Evolutionary conservation across 2,888 invertebrate genomes (phyloP).

Genomic region (Cecidostiba fungosa): DNA sequence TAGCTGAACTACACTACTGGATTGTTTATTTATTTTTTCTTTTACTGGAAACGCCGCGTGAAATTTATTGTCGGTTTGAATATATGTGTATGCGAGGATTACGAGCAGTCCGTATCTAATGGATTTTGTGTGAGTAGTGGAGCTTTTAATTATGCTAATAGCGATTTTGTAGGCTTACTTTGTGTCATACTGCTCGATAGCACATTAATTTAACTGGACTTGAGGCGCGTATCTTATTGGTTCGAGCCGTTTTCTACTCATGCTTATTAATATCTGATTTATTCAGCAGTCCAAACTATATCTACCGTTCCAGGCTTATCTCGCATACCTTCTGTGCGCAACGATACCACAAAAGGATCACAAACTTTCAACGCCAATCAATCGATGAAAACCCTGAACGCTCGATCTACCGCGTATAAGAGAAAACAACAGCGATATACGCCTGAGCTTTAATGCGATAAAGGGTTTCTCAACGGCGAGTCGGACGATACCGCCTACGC

Average conservation of each 20-base stretch:
- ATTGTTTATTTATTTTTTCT: not conserved
- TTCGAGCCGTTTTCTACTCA: not conserved
- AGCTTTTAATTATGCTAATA: not conserved
- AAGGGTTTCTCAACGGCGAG: constrained; percentile 40
- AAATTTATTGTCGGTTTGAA: not conserved
- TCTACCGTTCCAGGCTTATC: no score
- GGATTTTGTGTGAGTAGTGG: not conserved
- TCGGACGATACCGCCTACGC: constrained; percentile 42
- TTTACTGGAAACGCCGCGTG: not conserved
- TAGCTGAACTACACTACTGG: not conserved
- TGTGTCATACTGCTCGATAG: not conserved
- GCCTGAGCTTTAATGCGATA: constrained; percentile 49
- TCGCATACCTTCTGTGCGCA: no score
- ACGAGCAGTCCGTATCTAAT: not conserved
- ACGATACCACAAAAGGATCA: not conserved
- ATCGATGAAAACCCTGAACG: not conserved
- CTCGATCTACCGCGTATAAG: not conserved
- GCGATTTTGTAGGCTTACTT: not conserved
- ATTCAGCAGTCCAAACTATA: no score
- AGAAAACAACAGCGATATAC: constrained; percentile 46
- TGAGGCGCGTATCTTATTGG: not conserved
- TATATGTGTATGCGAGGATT: not conserved
- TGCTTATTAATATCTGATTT: no score
- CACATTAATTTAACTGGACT: not conserved
- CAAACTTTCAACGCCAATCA: not conserved